Percentiles rank a stretch among this genome's conserved stretches.
These are phyloP conservation scores for Setophaga coronata DNA, from an alignment of 2,113 vertebrate species.

Conservation along the genomic window DNA sequence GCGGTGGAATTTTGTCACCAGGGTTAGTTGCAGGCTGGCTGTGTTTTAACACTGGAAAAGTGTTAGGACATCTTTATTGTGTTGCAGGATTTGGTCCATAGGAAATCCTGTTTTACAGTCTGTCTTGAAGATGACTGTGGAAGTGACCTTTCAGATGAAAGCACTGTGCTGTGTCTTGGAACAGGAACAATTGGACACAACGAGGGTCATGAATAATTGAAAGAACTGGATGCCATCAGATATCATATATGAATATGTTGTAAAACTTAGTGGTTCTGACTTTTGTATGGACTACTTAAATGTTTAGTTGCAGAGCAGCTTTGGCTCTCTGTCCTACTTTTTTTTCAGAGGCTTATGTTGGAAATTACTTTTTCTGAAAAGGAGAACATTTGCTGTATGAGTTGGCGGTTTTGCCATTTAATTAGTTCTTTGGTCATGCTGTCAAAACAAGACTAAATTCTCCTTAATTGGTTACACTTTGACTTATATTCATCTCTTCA, in stretches of 20 bases:
- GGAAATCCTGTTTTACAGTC: neutral
- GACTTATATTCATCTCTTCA: neutral
- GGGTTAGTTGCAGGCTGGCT: neutral
- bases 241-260: neutral
- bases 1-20: neutral
- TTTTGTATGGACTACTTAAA: neutral
- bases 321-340: neutral
- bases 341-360: neutral
- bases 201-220: neutral
- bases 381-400: neutral
- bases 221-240: neutral
- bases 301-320: neutral
- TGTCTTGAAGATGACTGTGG: neutral
- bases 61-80: neutral
- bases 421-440: neutral
- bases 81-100: neutral
- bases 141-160: neutral
- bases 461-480: neutral
- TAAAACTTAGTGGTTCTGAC: neutral
- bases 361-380: neutral
- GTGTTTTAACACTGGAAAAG: neutral
- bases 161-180: neutral
- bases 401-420: neutral
- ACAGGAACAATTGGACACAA: neutral
- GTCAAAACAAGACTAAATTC: neutral